Percentiles rank a stretch among this genome's conserved stretches.
phyloP scores from a whole-genome alignment of 2,888 invertebrate genomes.

The Stenolophus ochropezus region DNA sequence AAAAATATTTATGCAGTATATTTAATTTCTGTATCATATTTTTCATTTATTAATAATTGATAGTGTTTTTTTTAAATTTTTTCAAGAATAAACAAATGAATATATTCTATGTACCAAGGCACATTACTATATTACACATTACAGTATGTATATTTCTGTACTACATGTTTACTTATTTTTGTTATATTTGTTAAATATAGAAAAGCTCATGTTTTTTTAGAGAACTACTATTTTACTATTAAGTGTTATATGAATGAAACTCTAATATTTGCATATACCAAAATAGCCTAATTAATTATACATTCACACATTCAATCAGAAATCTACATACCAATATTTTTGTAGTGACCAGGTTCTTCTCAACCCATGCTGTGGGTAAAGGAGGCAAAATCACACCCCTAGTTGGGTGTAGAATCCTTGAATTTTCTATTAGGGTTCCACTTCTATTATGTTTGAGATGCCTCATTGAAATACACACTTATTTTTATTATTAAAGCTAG shows the following conservation, averaged over 20 bases:
- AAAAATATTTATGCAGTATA: too few species aligned
- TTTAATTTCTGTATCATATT: too few species aligned
- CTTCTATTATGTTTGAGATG: constrained; percentile 52
- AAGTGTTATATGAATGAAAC: constrained; percentile 7
- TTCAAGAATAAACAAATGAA: too few species aligned
- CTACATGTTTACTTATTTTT: too few species aligned
- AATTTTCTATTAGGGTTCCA: constrained; percentile 52
- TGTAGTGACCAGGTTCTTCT: constrained; percentile 51
- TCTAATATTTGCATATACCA: constrained; percentile 10
- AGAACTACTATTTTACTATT: neutral
- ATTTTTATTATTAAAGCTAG: constrained; percentile 4
- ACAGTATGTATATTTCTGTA: too few species aligned
- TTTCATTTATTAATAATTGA: too few species aligned
- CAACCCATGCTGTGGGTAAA: constrained; percentile 55
- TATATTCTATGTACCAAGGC: too few species aligned
- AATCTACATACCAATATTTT: constrained; percentile 52
- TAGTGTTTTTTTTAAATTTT: too few species aligned
- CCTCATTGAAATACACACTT: constrained; percentile 48
- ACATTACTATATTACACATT: too few species aligned
- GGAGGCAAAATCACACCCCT: constrained; percentile 51
- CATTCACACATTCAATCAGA: neutral
- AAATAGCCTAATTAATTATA: constrained; percentile 29
- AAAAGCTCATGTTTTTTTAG: too few species aligned
- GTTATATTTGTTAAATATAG: too few species aligned
- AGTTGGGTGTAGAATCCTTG: constrained; percentile 38